Percentiles rank a stretch among this genome's conserved stretches.
These are phyloP conservation scores for Caenorhabditis sp. DNA, from an alignment of 2,888 invertebrate species.

Conservation along the genomic window DNA sequence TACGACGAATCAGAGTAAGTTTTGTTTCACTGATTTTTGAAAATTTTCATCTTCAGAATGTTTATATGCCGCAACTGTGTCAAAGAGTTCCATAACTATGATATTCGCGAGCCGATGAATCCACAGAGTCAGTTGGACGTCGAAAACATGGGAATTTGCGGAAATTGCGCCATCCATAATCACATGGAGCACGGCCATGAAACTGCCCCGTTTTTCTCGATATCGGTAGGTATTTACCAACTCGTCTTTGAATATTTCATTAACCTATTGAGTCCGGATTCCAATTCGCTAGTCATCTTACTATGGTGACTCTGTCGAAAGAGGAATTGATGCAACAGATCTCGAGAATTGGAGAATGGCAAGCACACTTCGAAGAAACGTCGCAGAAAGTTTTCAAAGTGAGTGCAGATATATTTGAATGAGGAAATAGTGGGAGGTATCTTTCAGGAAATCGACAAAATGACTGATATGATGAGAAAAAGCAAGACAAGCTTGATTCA, in stretches of 20 bases:
- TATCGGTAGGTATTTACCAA: not conserved
- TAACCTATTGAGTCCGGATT: not conserved
- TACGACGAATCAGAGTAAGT: not conserved
- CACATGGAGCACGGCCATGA: conserved; percentile 5
- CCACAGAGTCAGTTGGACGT: conserved; percentile 6
- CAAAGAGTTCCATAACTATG: not conserved
- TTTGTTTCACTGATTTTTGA: not conserved
- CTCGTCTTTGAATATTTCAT: not conserved
- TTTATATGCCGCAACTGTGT: conserved; percentile 19
- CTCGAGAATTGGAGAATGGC: not conserved
- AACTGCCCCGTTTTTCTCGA: not conserved
- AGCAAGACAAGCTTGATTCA: conserved; percentile 13
- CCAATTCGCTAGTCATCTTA: conserved; percentile 15
- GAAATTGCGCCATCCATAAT: conserved; percentile 16
- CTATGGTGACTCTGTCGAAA: not conserved
- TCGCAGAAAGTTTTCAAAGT: not conserved
- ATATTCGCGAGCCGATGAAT: conserved; percentile 1
- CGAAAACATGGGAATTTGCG: conserved; percentile 5
- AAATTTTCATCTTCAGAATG: conserved; percentile 6
- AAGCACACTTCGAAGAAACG: not conserved
- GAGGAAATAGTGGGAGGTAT: too few species aligned
- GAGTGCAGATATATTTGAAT: not conserved
- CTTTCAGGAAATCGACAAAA: conserved; percentile 8
- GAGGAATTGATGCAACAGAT: not conserved
- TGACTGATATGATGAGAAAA: conserved; percentile 32